Conservation (phyloP, 2,113 vertebrate species). For the Tychaedon coryphoeus region DNA sequence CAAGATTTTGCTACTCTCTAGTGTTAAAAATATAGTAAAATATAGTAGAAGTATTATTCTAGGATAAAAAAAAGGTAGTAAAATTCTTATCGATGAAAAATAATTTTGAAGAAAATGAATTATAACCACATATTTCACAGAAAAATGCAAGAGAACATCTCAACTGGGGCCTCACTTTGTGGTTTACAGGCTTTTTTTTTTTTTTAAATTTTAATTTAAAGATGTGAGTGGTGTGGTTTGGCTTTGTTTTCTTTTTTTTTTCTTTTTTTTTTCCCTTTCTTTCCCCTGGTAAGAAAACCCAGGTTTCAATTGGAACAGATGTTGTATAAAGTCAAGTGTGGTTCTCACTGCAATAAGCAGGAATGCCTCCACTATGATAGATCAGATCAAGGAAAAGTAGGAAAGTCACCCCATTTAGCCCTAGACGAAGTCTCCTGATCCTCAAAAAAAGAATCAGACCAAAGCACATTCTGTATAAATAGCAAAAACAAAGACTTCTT, state of each 20-base stretch:
- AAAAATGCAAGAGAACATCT: neutral
- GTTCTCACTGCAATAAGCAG: neutral
- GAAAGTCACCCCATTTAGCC: neutral
- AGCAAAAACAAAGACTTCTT: neutral
- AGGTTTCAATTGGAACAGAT: neutral
- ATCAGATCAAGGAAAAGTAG: neutral
- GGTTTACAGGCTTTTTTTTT: neutral
- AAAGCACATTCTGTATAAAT: neutral
- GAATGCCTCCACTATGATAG: neutral
- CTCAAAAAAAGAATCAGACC: neutral
- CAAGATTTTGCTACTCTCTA: neutral
- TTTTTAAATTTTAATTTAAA: neutral
- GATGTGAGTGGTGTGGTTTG: neutral
- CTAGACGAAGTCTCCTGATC: neutral
- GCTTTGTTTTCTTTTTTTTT: accelerated
- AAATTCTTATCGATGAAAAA: neutral
- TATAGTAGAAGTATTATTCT: neutral
- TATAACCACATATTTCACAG: neutral
- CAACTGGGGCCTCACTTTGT: neutral
- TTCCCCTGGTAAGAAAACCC: neutral
- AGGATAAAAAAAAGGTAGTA: neutral
- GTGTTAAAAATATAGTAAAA: neutral
- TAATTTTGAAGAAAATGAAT: neutral
- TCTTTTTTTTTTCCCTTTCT: accelerated
- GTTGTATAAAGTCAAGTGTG: neutral